A percentile compares a stretch with the other conserved stretches of the same genome.
Evolutionary conservation across 2,888 invertebrate species (phyloP).

Genomic region (Anoplius nigerrimus): DNA sequence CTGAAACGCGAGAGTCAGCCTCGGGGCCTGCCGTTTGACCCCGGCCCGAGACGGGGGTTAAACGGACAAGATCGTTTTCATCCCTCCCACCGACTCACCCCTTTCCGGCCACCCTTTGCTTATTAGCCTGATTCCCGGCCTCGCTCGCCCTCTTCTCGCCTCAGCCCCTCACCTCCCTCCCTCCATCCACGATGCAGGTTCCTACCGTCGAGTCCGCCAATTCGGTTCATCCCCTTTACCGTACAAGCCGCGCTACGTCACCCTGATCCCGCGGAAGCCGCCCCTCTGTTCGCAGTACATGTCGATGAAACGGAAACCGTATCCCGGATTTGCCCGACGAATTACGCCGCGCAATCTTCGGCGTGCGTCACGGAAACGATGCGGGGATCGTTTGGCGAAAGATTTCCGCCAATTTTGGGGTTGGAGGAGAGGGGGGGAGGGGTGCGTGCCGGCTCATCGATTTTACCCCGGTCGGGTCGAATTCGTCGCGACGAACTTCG

Average conservation of each 20-base stretch:
- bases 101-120: constrained; percentile 1
- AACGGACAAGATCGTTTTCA: constrained; percentile 52
- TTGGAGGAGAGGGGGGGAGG: no score
- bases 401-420: no score
- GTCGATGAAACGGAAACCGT: neutral
- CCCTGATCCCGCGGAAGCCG: no score
- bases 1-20: constrained; percentile 9
- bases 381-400: no score
- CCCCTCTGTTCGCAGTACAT: no score
- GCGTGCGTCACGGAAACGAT: no score
- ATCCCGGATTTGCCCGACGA: neutral
- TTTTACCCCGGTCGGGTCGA: no score
- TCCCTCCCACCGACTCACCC: constrained; percentile 10
- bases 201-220: neutral
- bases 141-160: neutral
- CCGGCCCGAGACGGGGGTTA: constrained; percentile 39
- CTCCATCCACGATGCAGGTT: neutral
- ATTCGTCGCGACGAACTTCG: no score
- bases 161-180: neutral
- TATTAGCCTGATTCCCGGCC: constrained; percentile 23
- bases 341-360: neutral
- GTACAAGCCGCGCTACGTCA: no score
- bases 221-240: neutral
- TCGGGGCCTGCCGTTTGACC: neutral
- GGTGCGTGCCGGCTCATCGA: no score